Evolutionary conservation across 1,140 invertebrate species (phyloP), one percentile per base, ranked within the genome.

Genomic region (Hyposmocoma kahamanoa): DNA sequence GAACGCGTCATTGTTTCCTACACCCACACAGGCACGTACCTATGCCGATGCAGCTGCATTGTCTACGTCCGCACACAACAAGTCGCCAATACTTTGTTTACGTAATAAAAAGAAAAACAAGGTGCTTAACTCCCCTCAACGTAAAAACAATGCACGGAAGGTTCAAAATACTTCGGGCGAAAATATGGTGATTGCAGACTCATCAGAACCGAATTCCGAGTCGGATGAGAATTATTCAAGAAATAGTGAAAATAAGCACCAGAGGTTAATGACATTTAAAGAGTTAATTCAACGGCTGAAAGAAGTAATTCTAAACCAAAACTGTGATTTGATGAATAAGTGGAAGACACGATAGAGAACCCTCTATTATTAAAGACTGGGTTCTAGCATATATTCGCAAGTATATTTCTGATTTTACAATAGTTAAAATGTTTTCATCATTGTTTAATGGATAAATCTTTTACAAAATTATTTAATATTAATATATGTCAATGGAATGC

Each of bases 401-500:
- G 9, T 9, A 10, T 21, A 20, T 41, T 20, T 8, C 9, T 21
- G 38, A 41, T 20, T 22, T 11, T 18, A 18, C 38, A 1, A 8
- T 20, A 11, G 18, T 20, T 41, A 41, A 41, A 36, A 26, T 26
- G 5, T 6, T 26, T 36, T 36, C 8, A 10, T 41, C 9, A 21
- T 2, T 21, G 4, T 10, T 21, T 11, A 11, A 41, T 41, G 18
- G 21, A 20, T 30, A 19, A 32, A 13, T 2, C 8, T 13, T 17
- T n/a, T 1, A 45, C 8, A 32, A 30, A 20, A 11, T 6, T 36
- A 15, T n/a, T 17, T 8, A 26, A 45, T 13, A 20, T 56, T 28
- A 59, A 55, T 28, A 47, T 59, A 10, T 19, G 52, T 11, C 58
- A 60, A 32, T 60, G 58, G 49, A 56, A 60, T 22, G 43, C 53